Evolutionary conservation across 2,797 vertebrate genomes (phyloP), one percentile per base, ranked within the genome.

Genomic region (Phrynocephalus forsythii): DNA sequence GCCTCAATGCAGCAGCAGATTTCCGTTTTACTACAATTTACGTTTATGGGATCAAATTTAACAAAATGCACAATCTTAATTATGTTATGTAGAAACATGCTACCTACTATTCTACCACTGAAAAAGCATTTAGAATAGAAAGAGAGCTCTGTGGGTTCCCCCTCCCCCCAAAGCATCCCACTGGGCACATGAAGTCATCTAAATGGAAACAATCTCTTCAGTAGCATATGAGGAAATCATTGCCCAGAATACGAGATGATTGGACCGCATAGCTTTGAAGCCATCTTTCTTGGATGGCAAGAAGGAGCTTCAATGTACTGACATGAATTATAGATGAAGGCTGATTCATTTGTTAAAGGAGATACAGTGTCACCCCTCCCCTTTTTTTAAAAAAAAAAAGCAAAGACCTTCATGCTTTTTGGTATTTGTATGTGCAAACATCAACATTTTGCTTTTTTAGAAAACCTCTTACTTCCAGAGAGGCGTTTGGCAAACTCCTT

Each of bases 281-380:
- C 89, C 91, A 93, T 96, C 92, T 94, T 91, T 94, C 93, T 95
- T 69, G 91, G 91, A 94, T 89, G 88, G 92, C 92, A 93, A 94
- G 95, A 95, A 96, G 96, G 96, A 96, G 94, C 96, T 97, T 96
- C 96, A 97, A 97, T 97, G 96, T 96, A 92, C 91, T 94, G 92
- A 94, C 94, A 98, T 99, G 95, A 97, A 98, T 98, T 98, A 98
- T 98, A 96, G 95, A 99, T 97, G 95, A 95, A 89, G 93, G 87
- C 90, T 94, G 94, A 91, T 94, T 92, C 93, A 94, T 92, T 94
- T 93, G 90, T 93, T 95, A 93, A 94, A 94, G 91, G 90, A 91
- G 90, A 69, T 93, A 92, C 90, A 87, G 90, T 87, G 82, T 93
- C 95, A 95, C 97, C 95, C 94, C 20, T 5, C 4, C 13, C 28